Conservation (phyloP, 2,797 vertebrate genomes). For the Melanotaenia parkinsoni region DNA sequence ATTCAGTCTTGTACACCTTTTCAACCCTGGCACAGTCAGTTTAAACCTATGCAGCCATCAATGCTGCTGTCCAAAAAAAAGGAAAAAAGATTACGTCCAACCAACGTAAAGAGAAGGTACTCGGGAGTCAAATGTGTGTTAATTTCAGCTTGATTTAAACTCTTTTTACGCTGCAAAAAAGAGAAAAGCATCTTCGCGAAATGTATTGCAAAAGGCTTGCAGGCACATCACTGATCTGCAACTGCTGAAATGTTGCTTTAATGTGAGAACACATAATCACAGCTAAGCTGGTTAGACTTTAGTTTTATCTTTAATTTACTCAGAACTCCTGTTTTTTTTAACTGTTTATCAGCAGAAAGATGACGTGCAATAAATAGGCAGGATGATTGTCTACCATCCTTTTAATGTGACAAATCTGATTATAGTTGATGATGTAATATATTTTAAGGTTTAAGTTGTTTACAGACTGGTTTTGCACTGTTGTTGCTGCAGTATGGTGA, state of each 20-base stretch:
- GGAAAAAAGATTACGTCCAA: background rate
- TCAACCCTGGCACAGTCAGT: background rate
- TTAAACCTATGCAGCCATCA: background rate
- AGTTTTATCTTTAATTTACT: background rate
- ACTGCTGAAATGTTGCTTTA: conserved; percentile 30
- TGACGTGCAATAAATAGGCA: conserved; percentile 58
- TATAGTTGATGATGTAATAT: conserved; percentile 2
- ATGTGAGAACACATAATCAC: background rate
- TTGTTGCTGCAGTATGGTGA: conserved; percentile 17
- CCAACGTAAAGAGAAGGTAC: background rate
- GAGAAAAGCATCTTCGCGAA: background rate
- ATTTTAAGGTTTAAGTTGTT: conserved; percentile 23
- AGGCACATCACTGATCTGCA: background rate
- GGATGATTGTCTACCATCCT: conserved; percentile 22
- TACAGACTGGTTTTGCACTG: conserved; percentile 50
- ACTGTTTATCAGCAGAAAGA: conserved; percentile 20
- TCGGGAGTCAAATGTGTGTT: conserved; percentile 1
- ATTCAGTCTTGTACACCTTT: background rate
- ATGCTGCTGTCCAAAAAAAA: background rate
- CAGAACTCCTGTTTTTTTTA: background rate
- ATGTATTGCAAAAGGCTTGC: background rate
- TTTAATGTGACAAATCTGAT: conserved; percentile 18
- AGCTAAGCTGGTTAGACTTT: background rate
- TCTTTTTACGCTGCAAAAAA: background rate
- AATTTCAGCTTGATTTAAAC: background rate